Evolutionary conservation across 2,888 invertebrate species (phyloP), one percentile per base, ranked within the genome.

Genomic region (Phlogophora meticulosa): DNA sequence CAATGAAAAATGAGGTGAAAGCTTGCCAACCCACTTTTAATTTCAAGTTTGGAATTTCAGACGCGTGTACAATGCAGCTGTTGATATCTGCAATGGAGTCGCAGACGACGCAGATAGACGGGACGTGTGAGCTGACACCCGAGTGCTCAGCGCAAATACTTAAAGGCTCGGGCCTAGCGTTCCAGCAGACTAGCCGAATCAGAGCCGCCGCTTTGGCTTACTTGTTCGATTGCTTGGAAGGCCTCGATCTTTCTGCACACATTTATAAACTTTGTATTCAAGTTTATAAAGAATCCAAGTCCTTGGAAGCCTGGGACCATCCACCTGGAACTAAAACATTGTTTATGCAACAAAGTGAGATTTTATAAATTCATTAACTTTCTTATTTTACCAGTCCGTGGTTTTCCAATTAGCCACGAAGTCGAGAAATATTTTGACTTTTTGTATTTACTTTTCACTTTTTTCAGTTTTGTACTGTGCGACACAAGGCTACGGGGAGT

Each of bases 51-150:
- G 53, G 70, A 61, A 64, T 74, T 90, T 46, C 87, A 95, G 95
- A 95, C 83, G 95, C 94, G 15, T 95, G 95, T 72, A 95, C 90
- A 36, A 95, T 95, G 95, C 94, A 95, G 81, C 76, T 95, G 57
- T 83, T 95, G 52, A 91, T 95, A 88, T 92, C 95, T 1, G 94
- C 94, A 0, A 93, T 94, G 94, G 95, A 95, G 76, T 80, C 90
- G 0, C 95, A 95, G 65, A 93, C 92, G 0, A 88, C 90, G n/a
- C 88, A 91, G 61, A 76, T 85, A 0, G 95, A 95, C 0, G 93
- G 90, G 1, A 78, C 88, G 2, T 95, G 95, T 48, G 95, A 95
- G 61, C 69, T 95, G 62, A 85, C 90, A 0, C 90, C 94, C 0
- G 95, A 94, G 82, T 95, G 95, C 64, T 85, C 87, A 15, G 76